phyloP scores from a whole-genome alignment of 2,113 vertebrate genomes.

The Nanorana parkeri region DNA sequence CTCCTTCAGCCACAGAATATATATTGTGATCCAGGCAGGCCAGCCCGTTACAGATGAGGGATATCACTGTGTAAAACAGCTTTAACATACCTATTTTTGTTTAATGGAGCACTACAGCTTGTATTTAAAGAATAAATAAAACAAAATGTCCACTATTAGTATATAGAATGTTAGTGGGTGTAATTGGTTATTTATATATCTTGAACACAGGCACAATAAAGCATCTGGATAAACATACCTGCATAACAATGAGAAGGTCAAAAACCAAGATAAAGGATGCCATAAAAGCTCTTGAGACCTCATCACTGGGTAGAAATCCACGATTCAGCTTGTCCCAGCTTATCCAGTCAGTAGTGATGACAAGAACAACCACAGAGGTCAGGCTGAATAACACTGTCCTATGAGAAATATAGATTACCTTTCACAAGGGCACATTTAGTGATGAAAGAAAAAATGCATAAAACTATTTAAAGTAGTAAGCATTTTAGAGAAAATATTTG shows the following conservation, averaged over 20 bases:
- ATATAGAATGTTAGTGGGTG: not conserved
- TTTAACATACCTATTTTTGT: too few relatives aligned
- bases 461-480: conserved; percentile 1
- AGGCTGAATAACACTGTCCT: conserved; percentile 93
- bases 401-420: conserved; percentile 59
- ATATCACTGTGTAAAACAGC: too few relatives aligned
- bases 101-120: too few relatives aligned
- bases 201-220: not conserved
- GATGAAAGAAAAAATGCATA: not conserved
- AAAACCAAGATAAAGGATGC: conserved; percentile 98
- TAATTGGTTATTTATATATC: too few relatives aligned
- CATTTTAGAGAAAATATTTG: too few relatives aligned
- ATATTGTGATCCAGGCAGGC: too few relatives aligned
- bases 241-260: conserved; percentile 99
- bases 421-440: not conserved
- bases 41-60: too few relatives aligned
- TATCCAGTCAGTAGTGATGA: conserved; percentile 99
- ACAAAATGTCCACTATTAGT: too few relatives aligned
- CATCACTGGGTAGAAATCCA: conserved; percentile 96
- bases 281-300: conserved; percentile 96
- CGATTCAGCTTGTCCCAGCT: conserved; percentile 98
- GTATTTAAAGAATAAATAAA: too few relatives aligned
- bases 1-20: too few relatives aligned
- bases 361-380: conserved; percentile 92
- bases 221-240: conserved; percentile 75